Percentiles rank a stretch among this genome's conserved stretches.
phyloP scores from a whole-genome alignment of 2,113 vertebrate genomes.

The Erpornis zantholeuca region DNA sequence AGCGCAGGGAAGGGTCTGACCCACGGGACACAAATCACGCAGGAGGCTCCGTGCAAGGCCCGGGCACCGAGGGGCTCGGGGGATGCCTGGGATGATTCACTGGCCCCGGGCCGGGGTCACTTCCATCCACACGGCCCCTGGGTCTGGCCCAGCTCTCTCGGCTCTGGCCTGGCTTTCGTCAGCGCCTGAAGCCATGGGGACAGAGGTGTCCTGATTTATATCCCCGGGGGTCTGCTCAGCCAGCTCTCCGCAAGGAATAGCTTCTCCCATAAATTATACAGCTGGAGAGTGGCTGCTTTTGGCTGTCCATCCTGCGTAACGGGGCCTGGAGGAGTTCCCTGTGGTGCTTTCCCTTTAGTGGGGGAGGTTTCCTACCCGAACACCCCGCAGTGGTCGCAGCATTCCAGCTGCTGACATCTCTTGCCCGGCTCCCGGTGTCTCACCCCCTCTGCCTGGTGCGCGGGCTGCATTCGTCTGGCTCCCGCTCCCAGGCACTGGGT shows the following conservation, averaged over 20 bases:
- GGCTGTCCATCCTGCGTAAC: rapidly evolving
- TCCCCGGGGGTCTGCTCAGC: neutral
- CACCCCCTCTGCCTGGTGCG: neutral
- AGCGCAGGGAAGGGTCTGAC: rapidly evolving
- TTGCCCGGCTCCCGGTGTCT: neutral
- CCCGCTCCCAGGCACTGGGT: neutral
- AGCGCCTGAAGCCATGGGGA: neutral
- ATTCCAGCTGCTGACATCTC: neutral
- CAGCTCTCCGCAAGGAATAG: neutral
- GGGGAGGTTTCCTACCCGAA: neutral
- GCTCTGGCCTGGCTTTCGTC: neutral
- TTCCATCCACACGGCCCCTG: neutral
- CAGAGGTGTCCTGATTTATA: neutral
- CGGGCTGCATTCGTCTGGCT: neutral
- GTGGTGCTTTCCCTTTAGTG: neutral
- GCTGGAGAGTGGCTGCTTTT: rapidly evolving
- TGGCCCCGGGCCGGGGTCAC: rapidly evolving
- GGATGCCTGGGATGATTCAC: rapidly evolving
- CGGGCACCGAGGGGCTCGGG: rapidly evolving
- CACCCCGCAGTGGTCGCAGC: rapidly evolving
- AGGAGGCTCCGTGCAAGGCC: rapidly evolving
- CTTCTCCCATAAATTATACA: neutral
- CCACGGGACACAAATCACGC: rapidly evolving
- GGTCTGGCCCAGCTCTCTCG: neutral
- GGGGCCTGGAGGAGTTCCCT: neutral